Conservation (phyloP, 1,140 invertebrate genomes). For the Gryon sp. region DNA sequence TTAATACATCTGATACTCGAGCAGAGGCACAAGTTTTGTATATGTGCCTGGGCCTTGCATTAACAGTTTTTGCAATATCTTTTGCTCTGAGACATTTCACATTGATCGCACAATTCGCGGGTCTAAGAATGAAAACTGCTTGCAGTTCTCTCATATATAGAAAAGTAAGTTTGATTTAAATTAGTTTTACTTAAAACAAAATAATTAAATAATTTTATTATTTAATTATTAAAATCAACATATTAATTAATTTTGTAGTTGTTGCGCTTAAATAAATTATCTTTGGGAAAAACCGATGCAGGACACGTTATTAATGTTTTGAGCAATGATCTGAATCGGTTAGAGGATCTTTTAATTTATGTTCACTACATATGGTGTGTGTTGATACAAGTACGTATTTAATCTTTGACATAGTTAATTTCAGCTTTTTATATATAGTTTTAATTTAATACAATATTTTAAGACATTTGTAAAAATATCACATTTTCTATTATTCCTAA, state of each 20-base stretch:
- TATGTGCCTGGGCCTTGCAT: background rate
- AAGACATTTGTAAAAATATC: too few relatives aligned
- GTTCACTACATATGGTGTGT: conserved; percentile 84
- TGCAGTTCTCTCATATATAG: conserved; percentile 83
- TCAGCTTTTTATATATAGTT: too few relatives aligned
- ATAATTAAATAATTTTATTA: too few relatives aligned
- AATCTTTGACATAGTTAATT: background rate
- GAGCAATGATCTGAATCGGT: conserved; percentile 88
- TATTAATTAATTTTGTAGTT: conserved; percentile 73
- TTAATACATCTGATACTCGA: background rate
- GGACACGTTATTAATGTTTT: conserved; percentile 92
- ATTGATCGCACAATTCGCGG: conserved; percentile 73
- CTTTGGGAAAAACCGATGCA: conserved; percentile 85
- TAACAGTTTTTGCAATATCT: conserved; percentile 1
- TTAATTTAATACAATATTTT: background rate
- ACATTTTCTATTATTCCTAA: too few relatives aligned
- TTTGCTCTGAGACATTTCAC: conserved; percentile 10
- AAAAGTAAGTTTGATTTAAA: conserved; percentile 78
- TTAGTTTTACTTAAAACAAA: background rate
- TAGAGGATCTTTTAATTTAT: conserved; percentile 82
- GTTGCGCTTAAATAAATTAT: conserved; percentile 82
- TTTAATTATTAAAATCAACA: background rate
- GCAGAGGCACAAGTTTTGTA: background rate
- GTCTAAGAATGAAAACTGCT: conserved; percentile 82
- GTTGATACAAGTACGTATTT: conserved; percentile 79